Evolutionary conservation across 2,888 invertebrate genomes (phyloP).

Genomic region (Antitype chi): DNA sequence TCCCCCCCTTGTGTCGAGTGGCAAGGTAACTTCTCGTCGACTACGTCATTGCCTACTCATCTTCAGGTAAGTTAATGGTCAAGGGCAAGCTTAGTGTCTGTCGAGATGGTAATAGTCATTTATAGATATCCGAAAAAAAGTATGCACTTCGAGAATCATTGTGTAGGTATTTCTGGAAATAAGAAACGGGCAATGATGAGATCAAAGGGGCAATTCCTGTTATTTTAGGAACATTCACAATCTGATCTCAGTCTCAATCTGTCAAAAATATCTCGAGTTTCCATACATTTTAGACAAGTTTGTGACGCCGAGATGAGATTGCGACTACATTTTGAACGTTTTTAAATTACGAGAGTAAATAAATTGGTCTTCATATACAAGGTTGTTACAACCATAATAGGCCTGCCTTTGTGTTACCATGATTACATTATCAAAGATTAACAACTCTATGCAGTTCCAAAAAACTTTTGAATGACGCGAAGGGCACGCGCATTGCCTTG

Average conservation of each 20-base stretch:
- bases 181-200: not conserved
- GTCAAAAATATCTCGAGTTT: too few relatives aligned
- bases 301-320: too few relatives aligned
- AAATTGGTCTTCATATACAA: too few relatives aligned
- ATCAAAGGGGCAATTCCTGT: too few relatives aligned
- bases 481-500: not conserved
- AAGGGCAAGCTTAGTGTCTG: not conserved
- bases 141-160: not conserved
- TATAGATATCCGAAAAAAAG: not conserved
- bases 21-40: too few relatives aligned
- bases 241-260: too few relatives aligned
- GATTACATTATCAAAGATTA: not conserved
- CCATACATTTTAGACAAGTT: too few relatives aligned
- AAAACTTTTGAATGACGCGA: not conserved
- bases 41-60: not conserved
- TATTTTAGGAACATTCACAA: too few relatives aligned
- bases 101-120: not conserved
- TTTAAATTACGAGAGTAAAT: too few relatives aligned
- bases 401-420: too few relatives aligned
- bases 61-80: not conserved
- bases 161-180: not conserved
- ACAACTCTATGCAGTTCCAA: not conserved
- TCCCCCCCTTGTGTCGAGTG: too few relatives aligned
- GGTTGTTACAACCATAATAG: not conserved
- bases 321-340: too few relatives aligned